Conservation (phyloP, 2,113 vertebrate species). For the Gila orcuttii region DNA sequence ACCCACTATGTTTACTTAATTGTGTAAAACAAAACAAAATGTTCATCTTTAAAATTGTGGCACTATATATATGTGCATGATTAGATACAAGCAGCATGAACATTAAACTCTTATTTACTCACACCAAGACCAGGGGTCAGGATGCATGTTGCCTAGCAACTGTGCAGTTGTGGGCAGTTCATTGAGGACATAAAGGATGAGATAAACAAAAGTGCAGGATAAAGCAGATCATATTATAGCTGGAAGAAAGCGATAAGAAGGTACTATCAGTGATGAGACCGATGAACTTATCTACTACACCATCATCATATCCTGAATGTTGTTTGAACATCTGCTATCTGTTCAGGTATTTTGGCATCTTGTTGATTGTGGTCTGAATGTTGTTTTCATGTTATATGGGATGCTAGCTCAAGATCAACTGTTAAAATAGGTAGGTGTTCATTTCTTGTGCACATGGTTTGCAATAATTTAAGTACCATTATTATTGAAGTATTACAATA, state of each 20-base stretch:
- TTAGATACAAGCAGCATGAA: conserved; percentile 6
- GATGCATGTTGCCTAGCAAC: conserved; percentile 65
- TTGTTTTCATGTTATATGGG: not conserved
- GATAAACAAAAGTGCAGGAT: not conserved
- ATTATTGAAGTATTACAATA: not conserved
- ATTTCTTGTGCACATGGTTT: not conserved
- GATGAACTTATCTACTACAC: not conserved
- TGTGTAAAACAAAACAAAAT: not conserved
- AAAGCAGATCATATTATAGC: not conserved
- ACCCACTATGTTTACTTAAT: not conserved
- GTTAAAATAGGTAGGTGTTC: not conserved
- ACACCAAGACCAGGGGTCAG: conserved; percentile 60
- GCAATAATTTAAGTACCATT: not conserved
- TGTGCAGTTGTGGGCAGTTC: conserved; percentile 48
- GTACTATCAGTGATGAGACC: not conserved
- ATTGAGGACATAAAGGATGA: conserved; percentile 46
- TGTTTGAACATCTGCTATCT: not conserved
- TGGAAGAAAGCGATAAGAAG: conserved; percentile 4
- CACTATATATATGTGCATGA: too few relatives aligned
- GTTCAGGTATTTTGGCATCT: not conserved
- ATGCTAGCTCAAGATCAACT: not conserved
- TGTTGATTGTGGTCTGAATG: not conserved
- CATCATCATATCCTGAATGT: not conserved
- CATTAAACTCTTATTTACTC: conserved; percentile 46
- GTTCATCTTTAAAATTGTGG: not conserved